Evolutionary conservation across 2,888 invertebrate species (phyloP).

Genomic region (Oeneis ivallda): DNA sequence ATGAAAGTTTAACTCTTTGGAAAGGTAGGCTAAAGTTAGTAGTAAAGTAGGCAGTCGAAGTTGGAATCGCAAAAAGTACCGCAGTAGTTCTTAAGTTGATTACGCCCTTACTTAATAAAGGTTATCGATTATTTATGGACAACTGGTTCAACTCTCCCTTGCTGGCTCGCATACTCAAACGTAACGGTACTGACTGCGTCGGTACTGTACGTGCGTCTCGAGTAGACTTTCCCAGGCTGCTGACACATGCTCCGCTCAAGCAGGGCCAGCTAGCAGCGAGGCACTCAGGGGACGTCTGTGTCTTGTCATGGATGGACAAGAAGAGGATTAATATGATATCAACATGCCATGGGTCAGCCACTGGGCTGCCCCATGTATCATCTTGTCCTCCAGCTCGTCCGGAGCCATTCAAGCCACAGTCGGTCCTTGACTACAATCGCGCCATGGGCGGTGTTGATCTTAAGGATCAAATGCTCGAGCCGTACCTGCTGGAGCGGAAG

Average conservation of each 20-base stretch:
- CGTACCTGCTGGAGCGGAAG: conserved; percentile 1
- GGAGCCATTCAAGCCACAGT: background rate
- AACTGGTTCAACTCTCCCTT: conserved; percentile 8
- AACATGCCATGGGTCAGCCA: conserved; percentile 9
- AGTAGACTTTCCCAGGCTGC: background rate
- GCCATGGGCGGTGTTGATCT: conserved; percentile 12
- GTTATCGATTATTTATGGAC: conserved; percentile 8
- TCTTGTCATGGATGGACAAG: conserved; percentile 6
- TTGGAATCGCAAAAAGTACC: background rate
- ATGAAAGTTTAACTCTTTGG: conserved; percentile 6
- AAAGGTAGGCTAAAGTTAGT: background rate
- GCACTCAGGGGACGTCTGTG: background rate
- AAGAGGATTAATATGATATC: conserved; percentile 1
- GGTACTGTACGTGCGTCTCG: background rate
- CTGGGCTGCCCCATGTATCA: background rate
- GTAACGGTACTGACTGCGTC: background rate
- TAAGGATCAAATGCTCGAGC: conserved; percentile 13
- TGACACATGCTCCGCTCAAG: background rate
- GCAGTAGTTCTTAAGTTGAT: conserved; percentile 5
- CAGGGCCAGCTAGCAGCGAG: background rate
- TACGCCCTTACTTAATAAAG: background rate
- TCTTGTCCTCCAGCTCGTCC: background rate
- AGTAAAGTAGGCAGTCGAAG: background rate
- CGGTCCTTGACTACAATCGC: conserved; percentile 10
- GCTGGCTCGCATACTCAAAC: background rate